Conservation (phyloP, 2,888 invertebrate genomes). For the Agrotis clavis region DNA sequence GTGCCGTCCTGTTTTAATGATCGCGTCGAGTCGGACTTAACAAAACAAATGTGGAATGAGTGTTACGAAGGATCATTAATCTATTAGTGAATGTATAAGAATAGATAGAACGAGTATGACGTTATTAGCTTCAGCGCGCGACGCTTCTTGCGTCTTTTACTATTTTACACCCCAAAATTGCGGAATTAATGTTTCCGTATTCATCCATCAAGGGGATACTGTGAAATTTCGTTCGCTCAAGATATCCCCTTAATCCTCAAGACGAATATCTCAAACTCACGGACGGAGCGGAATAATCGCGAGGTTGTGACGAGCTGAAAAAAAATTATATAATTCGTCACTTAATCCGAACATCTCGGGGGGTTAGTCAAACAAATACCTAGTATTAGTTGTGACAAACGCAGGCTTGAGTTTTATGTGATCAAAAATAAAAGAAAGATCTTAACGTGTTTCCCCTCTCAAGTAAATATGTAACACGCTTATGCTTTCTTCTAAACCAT, state of each 20-base stretch:
- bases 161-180: conserved; percentile 84
- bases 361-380: conserved; percentile 84
- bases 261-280: conserved; percentile 90
- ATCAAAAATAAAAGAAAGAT: conserved; percentile 54
- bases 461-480: conserved; percentile 34
- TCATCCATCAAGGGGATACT: conserved; percentile 88
- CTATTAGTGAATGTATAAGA: conserved; percentile 67
- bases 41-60: conserved; percentile 69
- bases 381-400: conserved; percentile 83
- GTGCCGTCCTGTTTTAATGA: conserved; percentile 76
- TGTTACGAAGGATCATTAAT: conserved; percentile 69
- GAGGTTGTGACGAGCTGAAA: conserved; percentile 83
- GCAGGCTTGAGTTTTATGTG: conserved; percentile 64
- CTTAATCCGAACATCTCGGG: conserved; percentile 84
- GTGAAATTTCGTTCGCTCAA: conserved; percentile 86
- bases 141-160: conserved; percentile 78
- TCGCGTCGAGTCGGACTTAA: conserved; percentile 67
- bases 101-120: conserved; percentile 70
- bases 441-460: conserved; percentile 30
- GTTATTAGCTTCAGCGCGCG: conserved; percentile 75
- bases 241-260: conserved; percentile 87
- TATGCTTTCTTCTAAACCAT: conserved; percentile 22
- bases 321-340: conserved; percentile 89
- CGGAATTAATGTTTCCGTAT: conserved; percentile 86
- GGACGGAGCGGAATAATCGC: conserved; percentile 86